phyloP scores from a whole-genome alignment of 2,797 vertebrate species.

The Hozukius guyotensis region DNA sequence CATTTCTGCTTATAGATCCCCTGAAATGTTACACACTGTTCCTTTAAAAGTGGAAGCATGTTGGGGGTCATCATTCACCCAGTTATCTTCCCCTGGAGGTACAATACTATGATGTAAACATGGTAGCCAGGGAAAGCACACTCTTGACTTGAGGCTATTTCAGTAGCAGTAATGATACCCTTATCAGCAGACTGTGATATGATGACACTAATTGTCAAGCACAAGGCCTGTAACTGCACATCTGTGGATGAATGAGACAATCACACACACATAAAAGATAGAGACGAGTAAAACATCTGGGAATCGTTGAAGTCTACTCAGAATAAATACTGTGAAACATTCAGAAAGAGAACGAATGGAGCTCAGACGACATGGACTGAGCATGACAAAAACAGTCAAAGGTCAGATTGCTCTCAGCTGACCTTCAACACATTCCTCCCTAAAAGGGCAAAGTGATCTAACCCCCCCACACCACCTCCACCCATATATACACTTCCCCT shows the following conservation, averaged over 20 bases:
- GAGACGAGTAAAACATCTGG: background rate
- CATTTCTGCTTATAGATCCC: too few species aligned
- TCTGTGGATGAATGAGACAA: conserved; percentile 7
- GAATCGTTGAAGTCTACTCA: background rate
- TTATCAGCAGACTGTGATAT: conserved; percentile 42
- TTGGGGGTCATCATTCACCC: too few species aligned
- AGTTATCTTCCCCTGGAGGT: too few species aligned
- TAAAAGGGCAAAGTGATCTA: conserved; percentile 58
- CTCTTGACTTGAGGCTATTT: conserved; percentile 35
- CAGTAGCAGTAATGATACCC: conserved; percentile 23
- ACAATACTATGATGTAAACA: background rate
- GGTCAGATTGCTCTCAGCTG: conserved; percentile 23
- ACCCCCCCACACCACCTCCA: background rate
- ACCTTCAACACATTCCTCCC: conserved; percentile 51
- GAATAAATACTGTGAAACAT: background rate
- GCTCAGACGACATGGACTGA: background rate
- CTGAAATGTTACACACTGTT: too few species aligned
- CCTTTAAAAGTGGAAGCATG: too few species aligned
- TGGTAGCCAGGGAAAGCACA: background rate
- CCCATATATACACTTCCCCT: background rate
- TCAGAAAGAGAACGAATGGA: background rate
- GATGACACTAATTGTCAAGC: conserved; percentile 29
- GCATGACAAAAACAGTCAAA: background rate
- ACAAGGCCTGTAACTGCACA: background rate
- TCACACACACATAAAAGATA: background rate